Evolutionary conservation across 2,797 vertebrate species (phyloP), one percentile per base, ranked within the genome.

Genomic region (Thalassophryne amazonica): DNA sequence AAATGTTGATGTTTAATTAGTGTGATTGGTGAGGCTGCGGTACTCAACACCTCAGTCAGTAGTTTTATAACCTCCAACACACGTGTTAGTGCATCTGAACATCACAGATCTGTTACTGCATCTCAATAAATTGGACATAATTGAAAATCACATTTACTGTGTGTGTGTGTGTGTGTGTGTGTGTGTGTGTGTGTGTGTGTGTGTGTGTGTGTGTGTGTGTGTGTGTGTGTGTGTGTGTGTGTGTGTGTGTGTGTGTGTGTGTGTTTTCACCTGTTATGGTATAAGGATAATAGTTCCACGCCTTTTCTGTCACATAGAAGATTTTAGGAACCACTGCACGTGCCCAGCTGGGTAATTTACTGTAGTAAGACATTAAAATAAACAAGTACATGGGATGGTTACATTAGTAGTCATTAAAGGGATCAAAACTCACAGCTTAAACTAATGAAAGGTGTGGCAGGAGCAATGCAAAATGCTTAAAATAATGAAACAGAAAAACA

Each of bases 221-320:
- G 5, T 28, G 1, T 12, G 5, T 28, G n/a, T 29, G 27, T 12
- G n/a, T 29, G 27, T 33, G 15, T 34, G 32, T 19, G 32, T 34
- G 32, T 34, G 32, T 34, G 32, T 34, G 32, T 34, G 33, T 20
- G 33, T 35, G 33, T 20, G 33, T 7, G 17, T 4, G 10, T n/a
- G n/a, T n/a, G n/a, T n/a, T n/a, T 73, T 78, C 80, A 98, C 96
- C 96, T 92, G 96, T 98, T 64, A 97, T 92, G 45, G 95, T 98
- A 59, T 96, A 97, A 14, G 96, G 96, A 62, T 98, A 98, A 58
- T 98, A 98, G 90, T 98, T 98, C 95, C 96, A 98, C 1, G 96
- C 96, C 76, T 98, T 98, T 82, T 98, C 95, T 1, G 96, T 98
- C 60, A 98, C 93, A 0, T 98, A 98, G 89, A 98, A 98, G 86